Evolutionary conservation across 2,888 invertebrate species (phyloP), one percentile per base, ranked within the genome.

Genomic region (Iselma pallidipennis): DNA sequence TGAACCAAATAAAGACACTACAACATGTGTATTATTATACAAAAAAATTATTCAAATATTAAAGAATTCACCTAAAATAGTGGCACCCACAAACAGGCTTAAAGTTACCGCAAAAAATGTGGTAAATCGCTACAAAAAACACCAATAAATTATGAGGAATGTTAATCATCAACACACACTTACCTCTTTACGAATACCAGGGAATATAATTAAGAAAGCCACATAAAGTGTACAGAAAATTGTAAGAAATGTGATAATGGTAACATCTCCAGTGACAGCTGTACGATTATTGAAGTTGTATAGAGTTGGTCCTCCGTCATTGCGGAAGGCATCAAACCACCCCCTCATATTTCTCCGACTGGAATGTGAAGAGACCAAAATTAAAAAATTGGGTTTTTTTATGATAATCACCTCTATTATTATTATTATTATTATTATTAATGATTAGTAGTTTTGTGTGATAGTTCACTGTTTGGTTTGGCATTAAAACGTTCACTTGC

Each of bases 251-350:
- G 93, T 91, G 73, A 96, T 90, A 74, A 94, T 88, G 37, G 92
- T 91, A 59, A 95, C 91, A 83, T 98, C 98, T 16, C 95, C 95
- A 50, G 95, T 94, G 75, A 97, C 98, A 29, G 98, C 92, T 37
- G 97, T 98, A 74, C 97, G 88, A 84, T 96, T 96, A 82, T 92
- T 91, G 84, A 94, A 94, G 78, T 91, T 92, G 85, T 98, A 98
- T 70, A 96, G 89, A 75, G 97, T 97, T 71, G 98, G 98, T 74
- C 95, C 97, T 80, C 96, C 96, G 86, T 96, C 94, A 85, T 91
- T 91, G 81, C 98, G 92, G 87, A 97, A 98, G 70, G 96, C 95
- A 83, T 96, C 96, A 84, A 96, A 96, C 96, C 95, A 96, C 84
- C 95, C 95, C 88, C 89, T 92, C 94, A 94, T 94, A 37, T 37